These are phyloP conservation scores for Drosophila biarmipes DNA, from an alignment of 1,140 invertebrate genomes.

Conservation along the genomic window DNA sequence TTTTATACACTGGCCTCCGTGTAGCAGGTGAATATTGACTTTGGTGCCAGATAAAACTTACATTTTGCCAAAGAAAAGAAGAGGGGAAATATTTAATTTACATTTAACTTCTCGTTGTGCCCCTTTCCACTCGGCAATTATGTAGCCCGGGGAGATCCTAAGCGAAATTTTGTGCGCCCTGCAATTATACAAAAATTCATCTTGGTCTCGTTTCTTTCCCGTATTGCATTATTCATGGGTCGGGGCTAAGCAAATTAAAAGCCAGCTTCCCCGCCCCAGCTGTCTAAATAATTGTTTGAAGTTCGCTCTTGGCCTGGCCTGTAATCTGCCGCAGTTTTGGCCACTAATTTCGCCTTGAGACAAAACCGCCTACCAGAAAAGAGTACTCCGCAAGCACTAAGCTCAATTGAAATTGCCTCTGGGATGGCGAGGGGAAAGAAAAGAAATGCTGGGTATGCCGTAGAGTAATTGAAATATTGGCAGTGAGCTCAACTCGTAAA, in stretches of 20 bases:
- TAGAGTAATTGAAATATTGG: conserved; percentile 72
- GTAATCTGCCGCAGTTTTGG: conserved; percentile 78
- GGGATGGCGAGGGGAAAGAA: conserved; percentile 3
- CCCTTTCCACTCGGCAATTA: conserved; percentile 33
- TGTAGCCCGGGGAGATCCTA: conserved; percentile 49
- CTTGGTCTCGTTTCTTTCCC: conserved; percentile 21
- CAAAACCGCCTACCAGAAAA: conserved; percentile 63
- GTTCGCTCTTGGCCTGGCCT: conserved; percentile 62
- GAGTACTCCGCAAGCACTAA: conserved; percentile 27
- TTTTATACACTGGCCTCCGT: conserved; percentile 2
- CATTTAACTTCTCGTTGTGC: conserved; percentile 36
- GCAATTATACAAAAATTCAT: conserved; percentile 54
- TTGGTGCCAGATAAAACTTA: conserved; percentile 29
- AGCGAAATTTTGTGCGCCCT: conserved; percentile 46
- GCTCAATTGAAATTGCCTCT: conserved; percentile 54
- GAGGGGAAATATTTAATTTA: conserved; percentile 42
- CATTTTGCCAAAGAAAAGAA: conserved; percentile 11
- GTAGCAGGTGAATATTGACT: conserved; percentile 32
- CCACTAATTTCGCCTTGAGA: conserved; percentile 78
- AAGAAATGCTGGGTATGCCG: conserved; percentile 3
- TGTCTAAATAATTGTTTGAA: conserved; percentile 75
- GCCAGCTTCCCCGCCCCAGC: conserved; percentile 34
- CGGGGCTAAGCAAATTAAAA: conserved; percentile 72
- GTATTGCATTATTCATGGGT: conserved; percentile 59
- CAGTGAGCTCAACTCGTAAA: conserved; percentile 51